Evolutionary conservation across 2,888 invertebrate species (phyloP), one percentile per base, ranked within the genome.

Genomic region (Ochlodes sylvanus): DNA sequence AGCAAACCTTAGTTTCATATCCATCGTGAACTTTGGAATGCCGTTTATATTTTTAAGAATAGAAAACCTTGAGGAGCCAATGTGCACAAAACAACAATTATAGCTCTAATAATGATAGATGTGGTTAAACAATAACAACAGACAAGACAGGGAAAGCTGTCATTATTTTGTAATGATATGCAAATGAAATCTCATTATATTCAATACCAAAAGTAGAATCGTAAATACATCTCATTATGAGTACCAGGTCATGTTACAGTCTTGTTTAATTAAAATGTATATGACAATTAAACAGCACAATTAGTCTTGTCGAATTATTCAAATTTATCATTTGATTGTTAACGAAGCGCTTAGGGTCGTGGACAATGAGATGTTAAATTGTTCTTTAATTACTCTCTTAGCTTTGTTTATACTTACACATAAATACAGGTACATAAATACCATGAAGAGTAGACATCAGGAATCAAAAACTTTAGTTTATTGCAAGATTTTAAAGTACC

Each of bases 51-150:
- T 27, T 21, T 32, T 50, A 47, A 61, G 32, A 47, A 61, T 61
- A 61, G 44, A 47, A 58, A 50, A 17, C 65, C 65, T 58, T 65
- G 65, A 34, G n/a, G 14, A 52, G 21, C 52, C 15, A 27, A 54
- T 27, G 47, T 63, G 7, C 63, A 63, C 1, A 56, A 63, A 63
- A 56, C 44, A 47, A 64, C 47, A 64, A 54, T 64, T 63, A 47
- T 32, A 44, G 17, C 34, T 63, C 34, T 27, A n/a, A 57, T 56
- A 56, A 56, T 64, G 55, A 63, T 42, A 34, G 19, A 17, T 64
- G 57, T 15, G 64, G 64, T 57, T 38, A 64, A 64, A 64, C 64
- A 64, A 64, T 19, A 9, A 63, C 17, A 32, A 55, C 55, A 38
- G 44, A 32, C 55, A 47, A 47, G 17, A 47, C 44, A 47, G n/a